phyloP scores from a whole-genome alignment of 2,888 invertebrate species.

The Aethes cnicana region DNA sequence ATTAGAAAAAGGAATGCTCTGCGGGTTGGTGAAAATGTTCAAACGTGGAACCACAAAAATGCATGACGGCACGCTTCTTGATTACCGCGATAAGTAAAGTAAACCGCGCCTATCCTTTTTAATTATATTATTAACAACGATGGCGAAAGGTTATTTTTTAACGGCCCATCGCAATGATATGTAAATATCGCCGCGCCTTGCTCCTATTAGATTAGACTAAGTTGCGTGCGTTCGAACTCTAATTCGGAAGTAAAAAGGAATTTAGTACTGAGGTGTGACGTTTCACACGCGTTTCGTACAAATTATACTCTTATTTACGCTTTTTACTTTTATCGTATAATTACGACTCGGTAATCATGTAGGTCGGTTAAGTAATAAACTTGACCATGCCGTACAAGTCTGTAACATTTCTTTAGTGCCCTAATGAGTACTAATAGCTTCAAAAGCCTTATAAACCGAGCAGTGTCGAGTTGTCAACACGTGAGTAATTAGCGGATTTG shows the following conservation, averaged over 20 bases:
- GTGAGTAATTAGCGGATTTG: conserved; percentile 74
- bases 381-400: too few species aligned
- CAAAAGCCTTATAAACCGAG: conserved; percentile 12
- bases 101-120: conserved; percentile 78
- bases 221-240: conserved; percentile 72
- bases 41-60: conserved; percentile 22
- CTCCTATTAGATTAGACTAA: conserved; percentile 62
- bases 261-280: conserved; percentile 69
- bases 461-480: conserved; percentile 41
- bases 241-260: conserved; percentile 74
- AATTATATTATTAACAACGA: conserved; percentile 81
- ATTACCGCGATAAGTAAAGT: conserved; percentile 74
- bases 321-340: too few species aligned
- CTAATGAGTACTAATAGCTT: conserved; percentile 7
- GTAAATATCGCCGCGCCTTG: conserved; percentile 78
- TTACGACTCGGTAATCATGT: too few species aligned
- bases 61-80: conserved; percentile 50
- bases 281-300: conserved; percentile 44
- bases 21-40: conserved; percentile 22
- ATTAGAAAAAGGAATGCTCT: not conserved
- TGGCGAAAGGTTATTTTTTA: conserved; percentile 78
- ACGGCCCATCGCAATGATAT: conserved; percentile 81
- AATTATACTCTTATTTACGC: conserved; percentile 38
- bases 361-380: too few species aligned
- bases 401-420: conserved; percentile 5